Evolutionary conservation across 1,140 invertebrate species (phyloP), one percentile per base, ranked within the genome.

Genomic region (Pemphigus obesinymphae): DNA sequence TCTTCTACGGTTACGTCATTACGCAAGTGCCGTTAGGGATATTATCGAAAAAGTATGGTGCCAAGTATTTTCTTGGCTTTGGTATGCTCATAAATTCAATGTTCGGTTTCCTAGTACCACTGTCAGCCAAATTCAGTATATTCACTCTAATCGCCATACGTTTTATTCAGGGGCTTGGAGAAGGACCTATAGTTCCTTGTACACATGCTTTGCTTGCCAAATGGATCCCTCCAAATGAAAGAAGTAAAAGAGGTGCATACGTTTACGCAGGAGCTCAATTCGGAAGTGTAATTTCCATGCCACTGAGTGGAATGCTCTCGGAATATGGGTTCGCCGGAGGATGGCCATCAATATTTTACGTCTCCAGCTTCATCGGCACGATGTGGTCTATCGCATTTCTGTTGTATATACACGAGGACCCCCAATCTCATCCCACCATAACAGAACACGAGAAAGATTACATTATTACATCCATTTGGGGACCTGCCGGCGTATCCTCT

Each of bases 1-100:
- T 97, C 87, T 97, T 96, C 89, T 96, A 95, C 84, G 95, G 95
- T 34, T 97, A 97, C 86, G 93, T 96, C 6, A 88, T 95, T 82
- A 96, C 94, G 0, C 94, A 96, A 86, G 93, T 95, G 85, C 95
- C 95, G 0, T 97, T 96, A 83, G 95, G 95, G 17, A 94, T 96
- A 82, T 85, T 96, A 68, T 92, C 94, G 17, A 96, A 96, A 85
- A 91, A 91, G 85, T 95, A 91, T 84, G 94, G 95, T 13, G 93
- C 94, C 0, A 92, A 95, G 85, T 91, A 91, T 82, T 94, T 97
- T 85, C 91, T 97, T 31, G 94, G 94, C 15, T 86, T 92, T 53
- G 95, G 95, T 50, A 95, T 95, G 94, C 86, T 96, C 82, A 90
- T 95, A 83, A 95, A 95, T 86, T 95, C 96, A 0, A 86, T 97